phyloP scores from a whole-genome alignment of 2,888 invertebrate species.

The Lycia hirtaria region DNA sequence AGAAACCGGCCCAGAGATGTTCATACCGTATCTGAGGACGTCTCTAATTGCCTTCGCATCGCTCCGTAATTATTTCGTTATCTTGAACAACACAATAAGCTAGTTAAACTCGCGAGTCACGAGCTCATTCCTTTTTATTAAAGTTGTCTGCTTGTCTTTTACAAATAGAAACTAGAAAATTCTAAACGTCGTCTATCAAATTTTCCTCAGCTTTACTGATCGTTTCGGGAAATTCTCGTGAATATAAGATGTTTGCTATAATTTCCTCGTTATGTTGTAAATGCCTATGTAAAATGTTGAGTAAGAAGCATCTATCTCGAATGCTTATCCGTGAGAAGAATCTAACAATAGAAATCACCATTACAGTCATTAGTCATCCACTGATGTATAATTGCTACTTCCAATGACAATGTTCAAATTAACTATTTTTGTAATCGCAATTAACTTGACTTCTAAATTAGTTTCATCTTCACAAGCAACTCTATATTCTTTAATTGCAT shows the following conservation, averaged over 20 bases:
- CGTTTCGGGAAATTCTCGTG: constrained; percentile 13
- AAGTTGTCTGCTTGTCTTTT: too few relatives aligned
- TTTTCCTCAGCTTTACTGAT: constrained; percentile 7
- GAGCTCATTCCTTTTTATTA: constrained; percentile 18
- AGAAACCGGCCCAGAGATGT: constrained; percentile 38
- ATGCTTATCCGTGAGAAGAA: constrained; percentile 59
- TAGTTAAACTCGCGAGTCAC: constrained; percentile 22
- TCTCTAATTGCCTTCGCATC: constrained; percentile 40
- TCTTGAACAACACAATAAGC: constrained; percentile 40
- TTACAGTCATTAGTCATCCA: constrained; percentile 48
- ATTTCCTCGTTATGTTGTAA: constrained; percentile 51
- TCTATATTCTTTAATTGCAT: constrained; percentile 22
- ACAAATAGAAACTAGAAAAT: constrained; percentile 4
- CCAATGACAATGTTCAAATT: constrained; percentile 58
- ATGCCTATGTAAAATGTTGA: constrained; percentile 40
- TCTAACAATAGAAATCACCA: constrained; percentile 59
- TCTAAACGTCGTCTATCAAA: constrained; percentile 9
- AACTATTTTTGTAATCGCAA: constrained; percentile 52
- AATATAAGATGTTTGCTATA: constrained; percentile 15
- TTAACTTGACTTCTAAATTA: constrained; percentile 39
- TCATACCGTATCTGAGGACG: constrained; percentile 36
- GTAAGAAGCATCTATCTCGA: constrained; percentile 33
- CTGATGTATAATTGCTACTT: constrained; percentile 52
- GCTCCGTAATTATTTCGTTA: constrained; percentile 42
- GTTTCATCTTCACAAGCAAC: constrained; percentile 32